Base-by-base conservation (phyloP, 92 coral and sea anemone genomes). In the Scolanthus callimorphus region DNA sequence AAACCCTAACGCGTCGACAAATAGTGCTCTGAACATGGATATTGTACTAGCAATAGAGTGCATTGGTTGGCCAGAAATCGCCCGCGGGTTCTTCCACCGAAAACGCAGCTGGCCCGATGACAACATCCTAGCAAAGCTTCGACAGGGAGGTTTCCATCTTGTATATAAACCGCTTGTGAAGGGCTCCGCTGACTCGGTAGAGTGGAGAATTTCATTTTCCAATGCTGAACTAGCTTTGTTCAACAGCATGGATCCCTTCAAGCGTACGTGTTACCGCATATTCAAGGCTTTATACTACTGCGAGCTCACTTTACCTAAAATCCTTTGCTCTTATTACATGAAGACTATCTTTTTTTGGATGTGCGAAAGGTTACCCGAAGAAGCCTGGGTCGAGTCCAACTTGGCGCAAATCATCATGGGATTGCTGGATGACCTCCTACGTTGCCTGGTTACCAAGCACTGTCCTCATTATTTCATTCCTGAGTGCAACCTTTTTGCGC, bases 281-380 rank as follows among this genome's bases (percentile, higher is more conserved):
- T 73, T 73, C 65, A 73, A 73, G 56, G 20, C 80, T 17, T 29
- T 63, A 26, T 63, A 73, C 45, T 73, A 63, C 50, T 23, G 34
- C 37, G 72, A 73, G 30, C 30, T 63, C 39, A 37, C 49, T 31
- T 24, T 59, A 11, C n/a, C n/a, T n/a, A n/a, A n/a, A n/a, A n/a
- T n/a, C n/a, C n/a, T n/a, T n/a, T n/a, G n/a, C n/a, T n/a, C 77
- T 8, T 70, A 70, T 47, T 65, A 53, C 63, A 51, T 73, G 65
- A 73, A 73, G 60, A 73, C 71, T 27, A 73, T 73, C 41, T 73
- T 73, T 56, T 45, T 73, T 57, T 73, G 80, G 80, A 59, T 72
- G 1, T 73, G 80, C 43, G 80, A 73, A 51, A 73, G 65, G 59
- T 30, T 73, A 24, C 80, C 80, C 22, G 39, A 56, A 21, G 43